Conservation (phyloP, 1,140 invertebrate genomes). For the Cotesia typhae region DNA sequence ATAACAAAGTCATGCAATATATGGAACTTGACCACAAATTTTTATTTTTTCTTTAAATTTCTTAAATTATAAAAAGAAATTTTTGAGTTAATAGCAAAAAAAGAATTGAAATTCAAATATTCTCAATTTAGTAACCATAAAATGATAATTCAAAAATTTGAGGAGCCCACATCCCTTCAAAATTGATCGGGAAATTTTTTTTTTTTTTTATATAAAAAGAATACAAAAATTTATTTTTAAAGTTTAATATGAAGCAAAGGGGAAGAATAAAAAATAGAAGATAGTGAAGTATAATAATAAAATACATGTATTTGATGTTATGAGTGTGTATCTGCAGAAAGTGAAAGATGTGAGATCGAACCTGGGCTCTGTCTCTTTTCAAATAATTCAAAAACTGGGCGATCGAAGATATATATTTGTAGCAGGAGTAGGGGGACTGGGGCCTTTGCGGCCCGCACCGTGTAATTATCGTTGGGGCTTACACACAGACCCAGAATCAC, state of each 20-base stretch:
- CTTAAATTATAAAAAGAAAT: too few species aligned
- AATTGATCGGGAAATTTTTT: too few species aligned
- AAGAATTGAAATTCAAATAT: too few species aligned
- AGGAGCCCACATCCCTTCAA: too few species aligned
- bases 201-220: conserved; percentile 25
- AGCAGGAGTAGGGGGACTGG: conserved; percentile 39
- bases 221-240: conserved; percentile 32
- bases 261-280: conserved; percentile 44
- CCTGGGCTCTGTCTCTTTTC: conserved; percentile 64
- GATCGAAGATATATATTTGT: conserved; percentile 66
- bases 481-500: conserved; percentile 47
- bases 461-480: conserved; percentile 64
- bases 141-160: too few species aligned
- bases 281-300: conserved; percentile 58
- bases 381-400: conserved; percentile 67
- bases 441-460: conserved; percentile 57
- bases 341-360: conserved; percentile 23
- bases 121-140: too few species aligned
- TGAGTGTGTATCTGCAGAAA: conserved; percentile 19
- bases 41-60: too few species aligned
- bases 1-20: too few species aligned
- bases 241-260: conserved; percentile 3
- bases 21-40: too few species aligned
- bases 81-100: too few species aligned
- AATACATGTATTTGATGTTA: too few species aligned